phyloP scores from a whole-genome alignment of 2,888 invertebrate species.

The Dexiosoma caninum region DNA sequence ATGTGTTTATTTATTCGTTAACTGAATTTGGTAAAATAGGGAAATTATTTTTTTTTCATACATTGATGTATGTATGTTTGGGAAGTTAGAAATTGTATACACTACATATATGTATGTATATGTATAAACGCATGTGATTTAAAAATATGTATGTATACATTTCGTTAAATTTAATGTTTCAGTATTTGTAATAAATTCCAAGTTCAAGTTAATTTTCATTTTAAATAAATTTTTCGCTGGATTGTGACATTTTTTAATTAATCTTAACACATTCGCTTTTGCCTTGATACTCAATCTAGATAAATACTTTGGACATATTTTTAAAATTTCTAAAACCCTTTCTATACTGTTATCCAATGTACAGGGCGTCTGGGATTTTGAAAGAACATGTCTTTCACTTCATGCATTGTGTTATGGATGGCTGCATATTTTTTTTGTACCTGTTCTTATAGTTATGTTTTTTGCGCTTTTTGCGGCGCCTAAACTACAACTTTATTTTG shows the following conservation, averaged over 20 bases:
- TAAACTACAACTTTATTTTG: slow-evolving; percentile 56
- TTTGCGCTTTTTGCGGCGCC: slow-evolving; percentile 55
- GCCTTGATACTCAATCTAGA: no score
- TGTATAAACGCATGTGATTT: no score
- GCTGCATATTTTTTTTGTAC: slow-evolving; percentile 4
- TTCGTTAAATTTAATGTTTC: background rate
- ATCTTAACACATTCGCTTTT: background rate
- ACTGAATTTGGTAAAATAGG: no score
- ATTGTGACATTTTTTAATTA: no score
- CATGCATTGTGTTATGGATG: slow-evolving; percentile 1
- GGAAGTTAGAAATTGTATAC: slow-evolving; percentile 65
- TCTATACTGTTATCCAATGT: background rate
- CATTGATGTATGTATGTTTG: background rate
- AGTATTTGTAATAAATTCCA: no score
- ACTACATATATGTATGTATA: no score
- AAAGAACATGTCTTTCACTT: slow-evolving; percentile 19
- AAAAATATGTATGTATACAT: no score
- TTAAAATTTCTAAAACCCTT: no score
- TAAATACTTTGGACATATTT: no score
- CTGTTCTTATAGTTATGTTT: background rate
- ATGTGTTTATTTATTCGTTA: no score
- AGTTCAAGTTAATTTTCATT: no score
- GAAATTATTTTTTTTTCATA: background rate
- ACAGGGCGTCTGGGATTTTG: background rate
- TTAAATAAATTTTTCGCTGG: no score